Conservation (phyloP, 1,140 invertebrate genomes). For the Cotesia glomerata region DNA sequence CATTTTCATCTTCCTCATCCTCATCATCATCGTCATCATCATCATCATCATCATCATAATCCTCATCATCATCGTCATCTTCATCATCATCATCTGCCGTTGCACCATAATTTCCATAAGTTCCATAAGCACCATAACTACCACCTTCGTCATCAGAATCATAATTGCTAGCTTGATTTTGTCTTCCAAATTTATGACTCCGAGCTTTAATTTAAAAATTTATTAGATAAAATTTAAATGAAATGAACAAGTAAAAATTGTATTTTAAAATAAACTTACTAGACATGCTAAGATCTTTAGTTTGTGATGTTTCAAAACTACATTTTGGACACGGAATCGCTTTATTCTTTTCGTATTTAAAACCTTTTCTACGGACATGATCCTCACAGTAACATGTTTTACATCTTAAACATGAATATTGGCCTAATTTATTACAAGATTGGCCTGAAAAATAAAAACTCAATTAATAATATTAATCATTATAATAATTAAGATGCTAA, state of each 20-base stretch:
- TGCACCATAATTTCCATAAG: slow-evolving; percentile 47
- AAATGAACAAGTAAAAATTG: slow-evolving; percentile 18
- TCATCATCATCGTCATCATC: slow-evolving; percentile 64
- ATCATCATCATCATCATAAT: slow-evolving; percentile 63
- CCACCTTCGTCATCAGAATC: slow-evolving; percentile 61
- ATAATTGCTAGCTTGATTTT: slow-evolving; percentile 68
- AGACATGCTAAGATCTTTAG: slow-evolving; percentile 94
- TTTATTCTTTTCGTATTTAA: slow-evolving; percentile 90
- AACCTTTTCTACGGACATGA: slow-evolving; percentile 90
- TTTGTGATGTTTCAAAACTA: slow-evolving; percentile 86
- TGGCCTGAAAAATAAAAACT: slow-evolving; percentile 67
- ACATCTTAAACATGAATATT: slow-evolving; percentile 93
- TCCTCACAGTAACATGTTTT: slow-evolving; percentile 97
- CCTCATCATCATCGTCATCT: slow-evolving; percentile 66
- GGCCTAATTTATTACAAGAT: slow-evolving; percentile 92
- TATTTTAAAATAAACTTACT: slow-evolving; percentile 68
- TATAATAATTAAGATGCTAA: no score
- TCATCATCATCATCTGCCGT: slow-evolving; percentile 61
- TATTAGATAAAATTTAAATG: slow-evolving; percentile 7
- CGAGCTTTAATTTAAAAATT: slow-evolving; percentile 66
- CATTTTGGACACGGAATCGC: slow-evolving; percentile 94
- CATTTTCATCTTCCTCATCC: slow-evolving; percentile 58
- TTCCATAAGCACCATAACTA: slow-evolving; percentile 53
- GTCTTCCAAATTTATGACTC: slow-evolving; percentile 82
- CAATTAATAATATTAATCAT: slow-evolving; percentile 3